Percentiles rank a stretch among this genome's conserved stretches.
These are phyloP conservation scores for Pogoniulus pusillus DNA, from an alignment of 2,797 vertebrate genomes.

Conservation along the genomic window DNA sequence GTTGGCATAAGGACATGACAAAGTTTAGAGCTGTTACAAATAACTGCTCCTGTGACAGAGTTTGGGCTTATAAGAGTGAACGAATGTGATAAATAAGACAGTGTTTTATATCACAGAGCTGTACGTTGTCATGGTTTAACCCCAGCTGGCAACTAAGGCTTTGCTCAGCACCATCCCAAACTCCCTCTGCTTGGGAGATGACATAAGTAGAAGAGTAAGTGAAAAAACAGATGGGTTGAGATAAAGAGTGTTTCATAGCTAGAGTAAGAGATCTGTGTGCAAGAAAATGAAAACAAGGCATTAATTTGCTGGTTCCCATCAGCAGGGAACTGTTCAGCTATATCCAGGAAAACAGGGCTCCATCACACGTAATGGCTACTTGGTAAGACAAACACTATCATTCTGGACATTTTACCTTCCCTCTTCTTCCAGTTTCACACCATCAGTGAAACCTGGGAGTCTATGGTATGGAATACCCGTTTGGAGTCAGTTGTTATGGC, in stretches of 20 bases:
- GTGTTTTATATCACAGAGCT: background rate
- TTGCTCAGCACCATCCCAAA: no score
- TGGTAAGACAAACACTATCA: background rate
- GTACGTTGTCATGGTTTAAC: background rate
- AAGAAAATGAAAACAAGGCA: background rate
- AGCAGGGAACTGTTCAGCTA: background rate
- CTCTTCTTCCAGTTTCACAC: background rate
- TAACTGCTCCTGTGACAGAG: background rate
- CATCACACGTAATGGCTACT: background rate
- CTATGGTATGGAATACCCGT: background rate
- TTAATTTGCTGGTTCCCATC: background rate
- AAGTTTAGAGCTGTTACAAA: background rate
- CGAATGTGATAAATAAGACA: background rate
- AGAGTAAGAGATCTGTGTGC: background rate
- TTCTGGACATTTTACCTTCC: background rate
- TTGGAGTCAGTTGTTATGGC: background rate
- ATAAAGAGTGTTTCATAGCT: background rate
- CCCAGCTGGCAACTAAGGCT: background rate
- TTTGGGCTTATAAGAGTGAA: background rate
- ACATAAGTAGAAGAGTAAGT: background rate
- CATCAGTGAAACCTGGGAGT: background rate
- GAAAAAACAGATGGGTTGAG: background rate
- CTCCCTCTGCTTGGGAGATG: no score
- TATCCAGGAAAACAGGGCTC: background rate
- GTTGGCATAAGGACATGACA: background rate